Conservation (phyloP, 2,797 vertebrate genomes). For the Galagoides demidoff region DNA sequence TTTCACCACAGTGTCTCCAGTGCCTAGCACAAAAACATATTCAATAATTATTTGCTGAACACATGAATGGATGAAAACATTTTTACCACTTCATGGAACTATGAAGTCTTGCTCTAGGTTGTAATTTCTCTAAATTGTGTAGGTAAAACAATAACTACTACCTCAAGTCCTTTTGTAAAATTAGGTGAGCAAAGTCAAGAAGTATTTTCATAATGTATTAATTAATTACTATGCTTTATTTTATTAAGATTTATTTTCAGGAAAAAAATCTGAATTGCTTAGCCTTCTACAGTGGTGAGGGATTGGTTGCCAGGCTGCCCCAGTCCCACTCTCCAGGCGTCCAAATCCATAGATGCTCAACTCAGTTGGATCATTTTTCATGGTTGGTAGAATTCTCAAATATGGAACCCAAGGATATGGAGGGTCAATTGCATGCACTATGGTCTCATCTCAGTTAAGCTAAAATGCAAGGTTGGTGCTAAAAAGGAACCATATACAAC, state of each 20-base stretch:
- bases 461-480: not conserved
- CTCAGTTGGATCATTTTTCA: not conserved
- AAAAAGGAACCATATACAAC: not conserved
- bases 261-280: not conserved
- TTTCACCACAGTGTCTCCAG: not conserved
- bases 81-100: not conserved
- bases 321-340: too few species aligned
- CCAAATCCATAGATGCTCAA: not conserved
- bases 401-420: too few species aligned
- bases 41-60: not conserved
- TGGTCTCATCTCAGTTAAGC: not conserved
- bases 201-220: not conserved
- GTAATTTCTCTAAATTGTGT: not conserved
- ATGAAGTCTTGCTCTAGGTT: not conserved
- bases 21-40: not conserved
- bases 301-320: not conserved
- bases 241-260: not conserved
- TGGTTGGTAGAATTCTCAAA: not conserved
- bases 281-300: not conserved
- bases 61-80: not conserved
- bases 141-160: not conserved
- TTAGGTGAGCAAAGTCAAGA: not conserved
- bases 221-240: not conserved
- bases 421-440: not conserved
- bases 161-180: not conserved